A percentile compares a stretch with the other conserved stretches of the same genome.
These are phyloP conservation scores for Poecilia velifera DNA, from an alignment of 2,797 vertebrate genomes.

Conservation along the genomic window DNA sequence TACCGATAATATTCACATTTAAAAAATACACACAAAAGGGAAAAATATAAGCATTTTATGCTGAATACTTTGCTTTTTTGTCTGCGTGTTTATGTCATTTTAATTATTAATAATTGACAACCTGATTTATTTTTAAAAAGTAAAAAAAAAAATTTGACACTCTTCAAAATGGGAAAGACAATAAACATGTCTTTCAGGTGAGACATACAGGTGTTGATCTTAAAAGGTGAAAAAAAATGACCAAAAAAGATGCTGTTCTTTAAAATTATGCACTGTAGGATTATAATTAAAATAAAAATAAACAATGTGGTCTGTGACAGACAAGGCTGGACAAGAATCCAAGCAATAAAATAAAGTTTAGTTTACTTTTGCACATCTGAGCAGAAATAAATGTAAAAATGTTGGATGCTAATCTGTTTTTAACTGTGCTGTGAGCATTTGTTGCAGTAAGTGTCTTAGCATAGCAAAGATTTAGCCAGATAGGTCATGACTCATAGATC, in stretches of 20 bases:
- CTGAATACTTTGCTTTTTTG: background rate
- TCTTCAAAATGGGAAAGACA: background rate
- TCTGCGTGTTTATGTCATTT: background rate
- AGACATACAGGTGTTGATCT: background rate
- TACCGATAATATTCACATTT: background rate
- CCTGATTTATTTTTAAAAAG: background rate
- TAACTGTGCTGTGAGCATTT: background rate
- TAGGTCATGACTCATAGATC: background rate
- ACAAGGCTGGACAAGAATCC: background rate
- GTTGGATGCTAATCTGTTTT: background rate
- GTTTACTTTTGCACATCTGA: background rate
- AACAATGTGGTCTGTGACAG: background rate
- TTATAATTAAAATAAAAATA: background rate
- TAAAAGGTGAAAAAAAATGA: background rate
- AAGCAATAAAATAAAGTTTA: background rate
- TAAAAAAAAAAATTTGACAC: no score
- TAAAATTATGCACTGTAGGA: background rate
- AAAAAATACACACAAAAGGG: background rate
- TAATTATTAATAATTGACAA: background rate
- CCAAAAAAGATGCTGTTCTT: background rate
- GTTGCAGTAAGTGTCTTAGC: background rate
- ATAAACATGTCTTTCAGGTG: background rate
- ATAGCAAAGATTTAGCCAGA: background rate
- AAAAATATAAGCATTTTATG: background rate
- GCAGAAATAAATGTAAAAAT: background rate